These are phyloP conservation scores for Danio tinwini DNA, from an alignment of 2,797 vertebrate species.

Conservation along the genomic window DNA sequence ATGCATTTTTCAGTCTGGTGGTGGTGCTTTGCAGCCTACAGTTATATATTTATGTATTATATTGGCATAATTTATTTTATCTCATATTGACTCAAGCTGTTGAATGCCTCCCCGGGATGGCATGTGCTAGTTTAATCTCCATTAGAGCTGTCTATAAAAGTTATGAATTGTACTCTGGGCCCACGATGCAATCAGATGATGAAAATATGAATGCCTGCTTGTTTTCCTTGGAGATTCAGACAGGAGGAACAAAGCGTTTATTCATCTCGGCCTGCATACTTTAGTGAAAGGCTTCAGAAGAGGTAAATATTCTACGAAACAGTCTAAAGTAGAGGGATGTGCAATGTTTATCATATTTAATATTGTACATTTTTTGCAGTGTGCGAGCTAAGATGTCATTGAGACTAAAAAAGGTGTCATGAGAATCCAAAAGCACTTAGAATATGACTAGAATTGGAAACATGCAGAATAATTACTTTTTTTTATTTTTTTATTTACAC, in stretches of 20 bases:
- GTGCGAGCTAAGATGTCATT: no score
- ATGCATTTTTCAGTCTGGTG: not conserved
- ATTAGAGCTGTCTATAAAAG: constrained; percentile 21
- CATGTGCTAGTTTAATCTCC: not conserved
- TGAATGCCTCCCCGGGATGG: not conserved
- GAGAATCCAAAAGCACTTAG: no score
- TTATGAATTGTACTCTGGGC: constrained; percentile 6
- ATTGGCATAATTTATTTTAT: not conserved
- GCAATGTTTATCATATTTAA: no score
- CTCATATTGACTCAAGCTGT: not conserved
- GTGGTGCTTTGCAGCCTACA: not conserved
- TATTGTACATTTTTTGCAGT: no score
- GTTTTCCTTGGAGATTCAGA: constrained; percentile 34
- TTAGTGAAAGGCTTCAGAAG: not conserved
- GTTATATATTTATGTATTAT: not conserved
- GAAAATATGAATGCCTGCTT: constrained; percentile 24
- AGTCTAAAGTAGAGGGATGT: not conserved
- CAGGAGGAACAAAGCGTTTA: constrained; percentile 22
- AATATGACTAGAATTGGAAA: no score
- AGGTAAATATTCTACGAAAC: constrained; percentile 1
- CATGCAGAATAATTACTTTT: no score
- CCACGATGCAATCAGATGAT: constrained; percentile 22
- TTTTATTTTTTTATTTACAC: no score
- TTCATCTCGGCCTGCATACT: not conserved
- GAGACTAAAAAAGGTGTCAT: no score